Conservation (phyloP, 2,888 invertebrate genomes). For the Torymus aiolomorphi region DNA sequence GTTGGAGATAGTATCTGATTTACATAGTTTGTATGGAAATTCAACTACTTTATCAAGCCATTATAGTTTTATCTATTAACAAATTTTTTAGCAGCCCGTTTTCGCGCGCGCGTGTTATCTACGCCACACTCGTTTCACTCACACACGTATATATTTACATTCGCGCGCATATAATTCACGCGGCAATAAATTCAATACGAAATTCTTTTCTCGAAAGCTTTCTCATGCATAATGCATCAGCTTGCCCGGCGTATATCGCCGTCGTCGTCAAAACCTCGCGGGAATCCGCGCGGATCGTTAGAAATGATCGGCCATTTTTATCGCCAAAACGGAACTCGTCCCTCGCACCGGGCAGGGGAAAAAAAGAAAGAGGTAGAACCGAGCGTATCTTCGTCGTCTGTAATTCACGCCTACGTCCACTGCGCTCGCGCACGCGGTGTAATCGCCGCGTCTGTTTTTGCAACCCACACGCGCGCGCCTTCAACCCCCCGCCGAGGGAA, state of each 20-base stretch:
- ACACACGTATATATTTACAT: background rate
- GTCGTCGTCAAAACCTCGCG: slow-evolving; percentile 13
- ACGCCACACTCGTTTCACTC: background rate
- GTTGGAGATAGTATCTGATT: too few relatives aligned
- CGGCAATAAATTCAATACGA: background rate
- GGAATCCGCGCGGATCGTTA: slow-evolving; percentile 17
- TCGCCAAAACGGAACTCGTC: slow-evolving; percentile 11
- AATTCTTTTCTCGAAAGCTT: slow-evolving; percentile 1
- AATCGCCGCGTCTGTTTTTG: slow-evolving; percentile 65
- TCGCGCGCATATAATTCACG: background rate
- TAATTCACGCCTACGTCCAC: slow-evolving; percentile 72
- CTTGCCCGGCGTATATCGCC: too few relatives aligned
- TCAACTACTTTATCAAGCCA: too few relatives aligned
- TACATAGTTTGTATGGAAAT: too few relatives aligned
- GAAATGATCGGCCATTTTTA: slow-evolving; percentile 27
- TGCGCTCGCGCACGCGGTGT: slow-evolving; percentile 44
- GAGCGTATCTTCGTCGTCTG: slow-evolving; percentile 69
- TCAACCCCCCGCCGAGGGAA: slow-evolving; percentile 68
- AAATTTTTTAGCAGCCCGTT: too few relatives aligned
- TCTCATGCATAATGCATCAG: slow-evolving; percentile 45
- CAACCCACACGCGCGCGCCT: slow-evolving; percentile 65
- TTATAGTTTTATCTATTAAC: too few relatives aligned
- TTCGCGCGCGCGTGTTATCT: too few relatives aligned
- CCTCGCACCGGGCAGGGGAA: background rate
- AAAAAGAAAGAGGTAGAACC: slow-evolving; percentile 40